These are phyloP conservation scores for Petromus typicus DNA, from an alignment of 2,113 vertebrate species.

Conservation along the genomic window DNA sequence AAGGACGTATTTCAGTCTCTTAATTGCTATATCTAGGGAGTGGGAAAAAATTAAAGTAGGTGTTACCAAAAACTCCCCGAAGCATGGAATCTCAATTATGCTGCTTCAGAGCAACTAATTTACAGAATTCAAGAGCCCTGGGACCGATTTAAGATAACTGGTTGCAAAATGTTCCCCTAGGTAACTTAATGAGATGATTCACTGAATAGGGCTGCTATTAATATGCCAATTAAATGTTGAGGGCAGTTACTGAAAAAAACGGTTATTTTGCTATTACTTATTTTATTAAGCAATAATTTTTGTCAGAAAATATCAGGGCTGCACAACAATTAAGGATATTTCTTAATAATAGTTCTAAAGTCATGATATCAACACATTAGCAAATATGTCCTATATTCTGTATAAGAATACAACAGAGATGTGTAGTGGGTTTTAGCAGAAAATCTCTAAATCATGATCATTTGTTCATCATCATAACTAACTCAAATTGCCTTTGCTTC, in stretches of 20 bases:
- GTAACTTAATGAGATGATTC: slow-evolving; percentile 78
- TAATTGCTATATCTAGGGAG: slow-evolving; percentile 67
- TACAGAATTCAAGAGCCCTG: slow-evolving; percentile 64
- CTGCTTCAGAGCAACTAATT: slow-evolving; percentile 67
- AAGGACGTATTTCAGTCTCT: slow-evolving; percentile 48
- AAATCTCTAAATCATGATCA: not conserved
- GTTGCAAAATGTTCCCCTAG: slow-evolving; percentile 69
- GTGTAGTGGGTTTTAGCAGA: not conserved
- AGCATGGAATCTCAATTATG: slow-evolving; percentile 71
- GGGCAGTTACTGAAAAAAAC: slow-evolving; percentile 39
- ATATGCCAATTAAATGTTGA: slow-evolving; percentile 76
- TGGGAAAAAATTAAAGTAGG: slow-evolving; percentile 72
- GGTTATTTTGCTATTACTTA: not conserved
- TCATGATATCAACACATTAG: not conserved
- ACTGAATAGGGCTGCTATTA: slow-evolving; percentile 71
- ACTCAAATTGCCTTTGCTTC: not conserved
- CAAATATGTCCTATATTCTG: not conserved
- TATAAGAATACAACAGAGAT: not conserved
- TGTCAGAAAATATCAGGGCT: not conserved
- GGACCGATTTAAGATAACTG: slow-evolving; percentile 75
- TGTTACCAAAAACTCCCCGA: slow-evolving; percentile 72
- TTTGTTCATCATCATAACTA: not conserved
- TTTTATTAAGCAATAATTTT: not conserved
- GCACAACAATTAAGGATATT: not conserved
- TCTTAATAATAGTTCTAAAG: not conserved